These are phyloP conservation scores for Synaphobranchus kaupii DNA, from an alignment of 2,797 vertebrate species.

Conservation along the genomic window DNA sequence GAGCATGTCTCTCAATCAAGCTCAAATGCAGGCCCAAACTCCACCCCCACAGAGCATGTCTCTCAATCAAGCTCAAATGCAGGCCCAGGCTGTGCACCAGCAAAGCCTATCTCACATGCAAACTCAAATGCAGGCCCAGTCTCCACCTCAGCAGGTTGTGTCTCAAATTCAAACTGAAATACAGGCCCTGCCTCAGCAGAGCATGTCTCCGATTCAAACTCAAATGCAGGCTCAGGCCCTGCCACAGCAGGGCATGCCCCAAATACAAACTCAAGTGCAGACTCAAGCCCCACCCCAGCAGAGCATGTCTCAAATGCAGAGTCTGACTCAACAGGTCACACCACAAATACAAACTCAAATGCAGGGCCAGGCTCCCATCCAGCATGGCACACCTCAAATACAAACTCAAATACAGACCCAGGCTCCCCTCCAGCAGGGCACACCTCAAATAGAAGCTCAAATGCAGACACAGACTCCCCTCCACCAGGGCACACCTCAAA, in stretches of 20 bases:
- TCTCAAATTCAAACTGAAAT: slow-evolving; percentile 39
- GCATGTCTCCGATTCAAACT: slow-evolving; percentile 32
- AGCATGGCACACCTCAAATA: slow-evolving; percentile 54
- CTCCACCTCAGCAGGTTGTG: slow-evolving; percentile 47
- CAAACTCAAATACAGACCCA: slow-evolving; percentile 54
- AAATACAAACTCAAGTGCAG: slow-evolving; percentile 30
- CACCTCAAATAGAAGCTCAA: slow-evolving; percentile 46
- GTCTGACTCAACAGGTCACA: slow-evolving; percentile 40
- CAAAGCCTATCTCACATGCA: slow-evolving; percentile 56
- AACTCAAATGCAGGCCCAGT: slow-evolving; percentile 54
- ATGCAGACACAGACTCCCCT: slow-evolving; percentile 55
- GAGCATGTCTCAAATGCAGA: slow-evolving; percentile 20
- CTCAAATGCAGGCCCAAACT: slow-evolving; percentile 47
- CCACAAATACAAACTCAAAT: slow-evolving; percentile 21
- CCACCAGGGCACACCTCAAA: too few relatives aligned
- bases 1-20: slow-evolving; percentile 23
- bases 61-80: slow-evolving; percentile 36
- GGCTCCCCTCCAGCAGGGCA: slow-evolving; percentile 42
- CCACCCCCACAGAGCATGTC: slow-evolving; percentile 39
- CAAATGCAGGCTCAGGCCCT: slow-evolving; percentile 36
- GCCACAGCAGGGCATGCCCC: slow-evolving; percentile 31
- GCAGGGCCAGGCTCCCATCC: slow-evolving; percentile 60
- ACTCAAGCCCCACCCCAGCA: background rate
- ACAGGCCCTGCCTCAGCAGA: slow-evolving; percentile 38
- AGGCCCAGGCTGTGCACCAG: slow-evolving; percentile 57